Evolutionary conservation across 2,113 vertebrate species (phyloP), one percentile per base, ranked within the genome.

Genomic region (Actinemys pallida): DNA sequence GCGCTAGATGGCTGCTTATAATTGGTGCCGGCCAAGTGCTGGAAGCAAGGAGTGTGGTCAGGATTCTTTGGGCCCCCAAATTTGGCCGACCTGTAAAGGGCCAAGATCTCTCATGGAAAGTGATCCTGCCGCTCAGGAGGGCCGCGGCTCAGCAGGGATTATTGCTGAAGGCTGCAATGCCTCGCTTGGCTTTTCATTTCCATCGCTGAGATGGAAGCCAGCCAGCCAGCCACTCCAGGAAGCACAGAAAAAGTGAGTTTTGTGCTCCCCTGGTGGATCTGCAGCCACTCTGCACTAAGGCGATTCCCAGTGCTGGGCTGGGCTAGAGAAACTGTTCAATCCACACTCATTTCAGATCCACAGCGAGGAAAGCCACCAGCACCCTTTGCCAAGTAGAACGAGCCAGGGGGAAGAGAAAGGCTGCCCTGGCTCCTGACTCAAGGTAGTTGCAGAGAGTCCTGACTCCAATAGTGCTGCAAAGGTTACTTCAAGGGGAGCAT

Each of bases 41-140:
- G 59, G 29, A 65, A 62, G 57, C 27, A 62, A 62, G 39, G 52
- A 24, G 35, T 8, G 6, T 3, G 20, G 20, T 25, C 39, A 6
- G 83, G 31, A 49, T 16, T 57, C 14, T 52, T 72, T 50, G 54
- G 57, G 49, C 6, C 20, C 35, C 31, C 2, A 57, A 5, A 29
- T 0, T 17, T 52, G 12, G 14, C 10, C 12, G 45, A 45, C 3
- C 5, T 75, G n/a, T n/a, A 75, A 42, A 42, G 10, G n/a, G 20
- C 29, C 5, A 47, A 19, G 47, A 50, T 56, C 75, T 35, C 56
- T n/a, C 1, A 0, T 2, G 0, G 1, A 16, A 76, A 76, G 76
- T 8, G 27, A 9, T 20, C 24, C 2, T 0, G 16, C 50, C 4
- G 31, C 49, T 57, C 2, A 19, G 59, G 2, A 42, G 5, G n/a